Base-by-base conservation (phyloP, 2,888 invertebrate genomes). In the Callimorpha dominula region DNA sequence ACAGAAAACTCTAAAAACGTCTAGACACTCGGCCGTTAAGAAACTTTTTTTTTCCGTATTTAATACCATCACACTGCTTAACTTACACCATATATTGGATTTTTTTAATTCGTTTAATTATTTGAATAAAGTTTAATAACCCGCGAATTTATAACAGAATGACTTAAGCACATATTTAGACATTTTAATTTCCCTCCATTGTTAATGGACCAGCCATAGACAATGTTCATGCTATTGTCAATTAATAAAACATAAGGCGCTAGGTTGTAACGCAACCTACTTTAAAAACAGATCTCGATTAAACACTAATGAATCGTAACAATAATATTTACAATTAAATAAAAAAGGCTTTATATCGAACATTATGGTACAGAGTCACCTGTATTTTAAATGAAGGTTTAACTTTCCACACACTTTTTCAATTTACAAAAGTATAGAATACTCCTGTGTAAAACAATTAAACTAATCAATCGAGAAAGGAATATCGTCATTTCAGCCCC, bases 241-340 rank as follows among this genome's bases (percentile, higher is more conserved):
- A 89, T 85, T 85, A 83, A 86, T 89, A 88, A 88, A 87, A 89
- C 81, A 80, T 85, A 82, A 84, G 82, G 84, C 81, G 72, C 70
- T 78, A 78, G 81, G 86, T 86, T 86, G 87, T 81, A 81, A 85
- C 81, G 86, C 87, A 85, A 89, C 88, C 88, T 86, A 88, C 87
- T 89, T 86, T 88, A 89, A 90, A 91, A 91, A 91, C 93, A 93
- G 93, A 93, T 93, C 93, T 92, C 89, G 82, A 87, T 90, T 91
- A 91, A 92, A 88, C 84, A 89, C 91, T 93, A 93, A 90, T 85
- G 85, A 84, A 88, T 84, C 82, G 81, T 89, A 90, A 91, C 87
- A 90, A 90, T 91, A 87, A 87, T 93, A 92, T 92, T 90, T 92
- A 92, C 92, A 92, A 86, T 89, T 85, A 88, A 86, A 88, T 88